These are phyloP conservation scores for Aldabrachelys gigantea DNA, from an alignment of 2,113 vertebrate genomes.

Conservation along the genomic window DNA sequence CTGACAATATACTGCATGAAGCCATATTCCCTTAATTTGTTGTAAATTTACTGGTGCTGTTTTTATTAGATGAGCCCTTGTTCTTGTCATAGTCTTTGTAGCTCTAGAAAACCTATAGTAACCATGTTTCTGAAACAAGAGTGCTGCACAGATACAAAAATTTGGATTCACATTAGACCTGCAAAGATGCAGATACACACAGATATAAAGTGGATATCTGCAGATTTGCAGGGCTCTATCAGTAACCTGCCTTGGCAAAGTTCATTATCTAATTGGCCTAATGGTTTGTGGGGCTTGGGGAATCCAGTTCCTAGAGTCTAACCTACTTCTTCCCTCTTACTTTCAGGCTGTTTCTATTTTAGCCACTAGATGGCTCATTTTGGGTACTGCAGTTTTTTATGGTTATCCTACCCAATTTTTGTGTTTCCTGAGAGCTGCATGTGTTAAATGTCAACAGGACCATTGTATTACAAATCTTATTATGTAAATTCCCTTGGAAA, in stretches of 20 bases:
- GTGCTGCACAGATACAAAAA: too few species aligned
- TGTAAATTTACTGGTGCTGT: rapidly evolving
- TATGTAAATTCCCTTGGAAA: not conserved
- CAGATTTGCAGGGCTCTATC: too few species aligned
- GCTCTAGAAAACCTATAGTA: not conserved
- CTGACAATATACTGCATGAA: rapidly evolving
- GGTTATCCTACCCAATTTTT: not conserved
- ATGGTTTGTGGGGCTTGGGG: not conserved
- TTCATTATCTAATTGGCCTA: rapidly evolving
- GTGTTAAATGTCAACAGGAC: not conserved
- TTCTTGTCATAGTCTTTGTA: not conserved
- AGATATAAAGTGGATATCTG: too few species aligned
- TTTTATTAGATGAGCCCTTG: rapidly evolving
- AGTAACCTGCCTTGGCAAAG: rapidly evolving
- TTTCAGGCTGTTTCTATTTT: not conserved
- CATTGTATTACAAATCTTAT: not conserved
- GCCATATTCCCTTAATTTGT: not conserved
- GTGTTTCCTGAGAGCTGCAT: not conserved
- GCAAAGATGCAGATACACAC: too few species aligned
- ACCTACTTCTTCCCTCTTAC: rapidly evolving
- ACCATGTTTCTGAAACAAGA: not conserved
- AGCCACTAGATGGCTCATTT: not conserved
- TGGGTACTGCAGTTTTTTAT: not conserved
- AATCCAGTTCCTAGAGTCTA: not conserved
- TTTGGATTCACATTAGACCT: too few species aligned